phyloP scores from a whole-genome alignment of 2,888 invertebrate species.

The Cheilosia vernalis region DNA sequence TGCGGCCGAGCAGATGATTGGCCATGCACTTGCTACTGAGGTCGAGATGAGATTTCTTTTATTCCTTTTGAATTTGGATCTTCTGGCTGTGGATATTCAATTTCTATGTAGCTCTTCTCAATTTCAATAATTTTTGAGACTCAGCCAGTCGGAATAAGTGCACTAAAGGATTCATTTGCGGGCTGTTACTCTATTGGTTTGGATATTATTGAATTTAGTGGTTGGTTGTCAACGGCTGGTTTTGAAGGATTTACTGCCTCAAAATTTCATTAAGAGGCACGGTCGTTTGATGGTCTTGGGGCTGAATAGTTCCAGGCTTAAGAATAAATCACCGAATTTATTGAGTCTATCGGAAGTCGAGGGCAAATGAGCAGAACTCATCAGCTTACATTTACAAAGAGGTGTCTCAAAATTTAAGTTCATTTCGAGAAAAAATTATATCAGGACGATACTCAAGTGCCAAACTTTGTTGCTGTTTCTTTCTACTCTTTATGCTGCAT shows the following conservation, averaged over 20 bases:
- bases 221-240: neutral
- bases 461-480: too few species aligned
- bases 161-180: constrained; percentile 37
- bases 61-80: neutral
- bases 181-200: constrained; percentile 20
- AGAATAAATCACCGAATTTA: too few species aligned
- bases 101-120: constrained; percentile 37
- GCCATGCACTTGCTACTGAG: constrained; percentile 55
- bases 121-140: constrained; percentile 62
- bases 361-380: too few species aligned
- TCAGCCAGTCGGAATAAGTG: constrained; percentile 63
- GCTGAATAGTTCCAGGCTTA: too few species aligned
- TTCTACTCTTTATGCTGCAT: neutral
- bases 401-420: too few species aligned
- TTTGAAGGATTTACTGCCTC: too few species aligned
- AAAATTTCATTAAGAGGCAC: too few species aligned
- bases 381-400: too few species aligned
- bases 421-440: too few species aligned
- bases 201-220: constrained; percentile 47
- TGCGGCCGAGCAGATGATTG: constrained; percentile 65
- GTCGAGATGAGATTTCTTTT: constrained; percentile 37
- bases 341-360: too few species aligned
- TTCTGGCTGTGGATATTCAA: constrained; percentile 33
- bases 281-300: too few species aligned
- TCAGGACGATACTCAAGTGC: too few species aligned